Evolutionary conservation across 2,113 vertebrate species (phyloP), one percentile per base, ranked within the genome.

Genomic region (Vidua chalybeata): DNA sequence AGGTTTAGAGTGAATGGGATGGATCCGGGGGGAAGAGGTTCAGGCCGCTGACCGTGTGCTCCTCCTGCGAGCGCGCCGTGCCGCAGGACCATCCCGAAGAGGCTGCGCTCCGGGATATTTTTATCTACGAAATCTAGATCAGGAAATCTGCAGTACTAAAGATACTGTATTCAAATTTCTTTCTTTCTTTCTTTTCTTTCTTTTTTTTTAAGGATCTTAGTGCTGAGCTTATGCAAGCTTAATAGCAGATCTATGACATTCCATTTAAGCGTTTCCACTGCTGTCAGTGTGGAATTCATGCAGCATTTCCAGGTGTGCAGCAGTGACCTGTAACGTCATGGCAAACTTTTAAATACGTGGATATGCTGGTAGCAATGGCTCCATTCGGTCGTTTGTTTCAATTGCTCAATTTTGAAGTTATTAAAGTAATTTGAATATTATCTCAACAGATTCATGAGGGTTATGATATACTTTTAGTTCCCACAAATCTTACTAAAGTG

Each of bases 91-190:
- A 22, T 77, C 76, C 84, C 52, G 73, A 6, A 63, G 81, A 81
- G 80, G 76, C 84, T 91, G 87, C 64, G 3, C 69, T 74, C 69
- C 77, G 15, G 26, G 61, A 6, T 94, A 63, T 93, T 94, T 93
- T 80, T 92, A 66, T 90, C 94, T 74, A 35, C 63, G 41, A 77
- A 86, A 95, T 88, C 67, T 86, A 59, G 88, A 90, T 71, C 88
- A 85, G 82, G 48, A 77, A 35, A 48, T 80, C 90, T 31, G 79
- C 96, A 55, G 75, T 46, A 67, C 72, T 33, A 24, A 23, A 37
- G 20, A 43, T 37, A 22, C 49, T 37, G 26, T 46, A 30, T 66
- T 49, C 30, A 59, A 5, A 11, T 45, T 4, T 33, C 14, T 5
- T 26, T 33, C 2, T 13, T 16, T 33, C 2, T 27, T n/a, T 9